Conservation (phyloP, 2,888 invertebrate genomes). For the Alloplasta piceator region DNA sequence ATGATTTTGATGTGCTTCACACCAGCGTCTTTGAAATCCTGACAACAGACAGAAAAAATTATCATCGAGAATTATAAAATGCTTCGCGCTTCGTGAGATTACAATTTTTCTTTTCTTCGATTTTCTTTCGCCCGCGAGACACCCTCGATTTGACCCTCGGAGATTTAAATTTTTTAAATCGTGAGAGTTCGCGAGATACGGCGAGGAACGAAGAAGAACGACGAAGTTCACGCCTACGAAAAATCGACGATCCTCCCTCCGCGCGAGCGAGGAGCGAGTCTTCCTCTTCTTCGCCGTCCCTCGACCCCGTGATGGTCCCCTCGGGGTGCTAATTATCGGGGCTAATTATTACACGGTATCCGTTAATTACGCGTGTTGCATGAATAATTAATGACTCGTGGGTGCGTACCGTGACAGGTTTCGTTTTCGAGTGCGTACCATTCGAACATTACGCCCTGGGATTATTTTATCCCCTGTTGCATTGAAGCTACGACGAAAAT, state of each 20-base stretch:
- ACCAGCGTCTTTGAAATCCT: slow-evolving; percentile 83
- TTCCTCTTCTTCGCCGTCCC: slow-evolving; percentile 38
- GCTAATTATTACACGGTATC: slow-evolving; percentile 67
- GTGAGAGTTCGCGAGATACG: slow-evolving; percentile 25
- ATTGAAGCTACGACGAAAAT: background rate
- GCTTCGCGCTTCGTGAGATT: slow-evolving; percentile 18
- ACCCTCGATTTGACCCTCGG: slow-evolving; percentile 35
- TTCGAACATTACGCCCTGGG: slow-evolving; percentile 4
- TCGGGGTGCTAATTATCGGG: slow-evolving; percentile 67
- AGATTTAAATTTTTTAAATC: slow-evolving; percentile 43
- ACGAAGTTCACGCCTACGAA: slow-evolving; percentile 64
- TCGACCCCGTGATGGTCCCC: slow-evolving; percentile 30
- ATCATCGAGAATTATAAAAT: background rate
- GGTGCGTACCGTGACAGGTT: slow-evolving; percentile 32
- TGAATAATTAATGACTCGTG: slow-evolving; percentile 59
- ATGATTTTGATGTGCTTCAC: slow-evolving; percentile 84
- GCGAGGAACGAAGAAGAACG: slow-evolving; percentile 54
- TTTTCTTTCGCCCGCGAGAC: slow-evolving; percentile 10
- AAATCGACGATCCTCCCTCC: slow-evolving; percentile 65
- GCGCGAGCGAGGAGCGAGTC: slow-evolving; percentile 18
- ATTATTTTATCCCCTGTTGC: background rate
- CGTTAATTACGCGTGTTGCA: slow-evolving; percentile 64
- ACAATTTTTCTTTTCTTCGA: slow-evolving; percentile 25
- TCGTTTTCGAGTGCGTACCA: slow-evolving; percentile 28
- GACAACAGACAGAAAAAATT: slow-evolving; percentile 50